Evolutionary conservation across 2,888 invertebrate genomes (phyloP).

Genomic region (Marronus borbonicus): DNA sequence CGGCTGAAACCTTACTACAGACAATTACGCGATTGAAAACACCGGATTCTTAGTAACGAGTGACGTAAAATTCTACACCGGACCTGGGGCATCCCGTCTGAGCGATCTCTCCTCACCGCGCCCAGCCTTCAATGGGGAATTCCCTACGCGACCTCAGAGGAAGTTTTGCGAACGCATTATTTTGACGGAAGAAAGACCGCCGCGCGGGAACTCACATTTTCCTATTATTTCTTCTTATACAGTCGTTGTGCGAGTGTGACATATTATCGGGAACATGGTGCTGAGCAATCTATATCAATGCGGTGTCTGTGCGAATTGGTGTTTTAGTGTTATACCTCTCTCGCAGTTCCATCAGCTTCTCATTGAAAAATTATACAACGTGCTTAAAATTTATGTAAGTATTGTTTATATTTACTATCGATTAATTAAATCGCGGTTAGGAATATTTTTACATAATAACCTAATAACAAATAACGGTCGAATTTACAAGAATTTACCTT

Average conservation of each 20-base stretch:
- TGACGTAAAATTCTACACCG: constrained; percentile 35
- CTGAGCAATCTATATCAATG: constrained; percentile 38
- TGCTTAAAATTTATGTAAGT: constrained; percentile 43
- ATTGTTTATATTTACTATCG: background rate
- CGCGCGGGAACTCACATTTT: constrained; percentile 44
- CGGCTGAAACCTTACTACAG: background rate
- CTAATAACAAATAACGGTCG: background rate
- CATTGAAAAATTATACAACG: constrained; percentile 43
- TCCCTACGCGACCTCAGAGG: constrained; percentile 42
- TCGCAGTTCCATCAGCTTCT: constrained; percentile 33
- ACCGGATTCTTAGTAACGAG: constrained; percentile 19
- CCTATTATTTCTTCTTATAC: constrained; percentile 33
- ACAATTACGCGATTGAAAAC: constrained; percentile 20
- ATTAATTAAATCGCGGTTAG: background rate
- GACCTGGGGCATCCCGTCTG: constrained; percentile 43
- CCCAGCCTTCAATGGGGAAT: constrained; percentile 38
- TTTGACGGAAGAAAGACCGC: constrained; percentile 34
- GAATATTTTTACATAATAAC: background rate
- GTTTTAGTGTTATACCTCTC: constrained; percentile 27
- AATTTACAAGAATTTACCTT: background rate
- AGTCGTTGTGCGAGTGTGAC: background rate
- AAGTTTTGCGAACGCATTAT: constrained; percentile 27
- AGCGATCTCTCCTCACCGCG: background rate
- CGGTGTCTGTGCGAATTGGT: constrained; percentile 44
- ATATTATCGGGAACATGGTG: constrained; percentile 40